Base-by-base conservation (phyloP, 2,797 vertebrate genomes). In the Sebastes taczanowskii region DNA sequence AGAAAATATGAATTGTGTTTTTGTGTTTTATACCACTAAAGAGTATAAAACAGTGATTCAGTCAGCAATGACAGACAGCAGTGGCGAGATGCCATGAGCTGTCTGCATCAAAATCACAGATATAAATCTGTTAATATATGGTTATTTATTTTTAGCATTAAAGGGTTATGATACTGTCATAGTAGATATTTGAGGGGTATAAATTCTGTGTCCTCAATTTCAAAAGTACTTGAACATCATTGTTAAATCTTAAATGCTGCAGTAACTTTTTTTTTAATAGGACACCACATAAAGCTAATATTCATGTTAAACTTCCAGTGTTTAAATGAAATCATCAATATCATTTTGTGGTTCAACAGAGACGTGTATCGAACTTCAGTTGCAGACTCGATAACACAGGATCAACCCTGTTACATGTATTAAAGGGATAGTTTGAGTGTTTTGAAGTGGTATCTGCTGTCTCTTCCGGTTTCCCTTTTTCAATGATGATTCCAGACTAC, bases 121-220 rank as follows among this genome's bases (percentile, higher is more conserved):
- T 77, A 69, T 70, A 65, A 81, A 84, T 79, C 30, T 6, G 61
- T 56, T 77, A 61, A 71, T 29, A 38, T 80, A 74, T 72, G 67
- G 14, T 59, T 80, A 38, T 70, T 78, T 87, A 79, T 86, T 88
- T 92, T 82, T 80, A 88, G 76, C 61, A 23, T 66, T 74, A 49
- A 61, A 68, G 34, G 56, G 65, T 62, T 75, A 61, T 56, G 9
- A 63, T 14, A 16, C 49, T 5, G 2, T 64, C 38, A 63, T 55
- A 27, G 76, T n/a, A 65, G 71, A 77, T 82, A 58, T 81, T 77
- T 74, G 25, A 34, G 29, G 56, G n/a, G 14, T 52, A 14, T 34
- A 7, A 80, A 49, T 61, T 46, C 29, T 67, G 34, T 72, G 42
- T 52, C 71, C 25, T 74, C 22, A 14, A 2, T 71, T 78, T 65